These are phyloP conservation scores for Thalassophryne amazonica DNA, from an alignment of 2,797 vertebrate species.

Conservation along the genomic window DNA sequence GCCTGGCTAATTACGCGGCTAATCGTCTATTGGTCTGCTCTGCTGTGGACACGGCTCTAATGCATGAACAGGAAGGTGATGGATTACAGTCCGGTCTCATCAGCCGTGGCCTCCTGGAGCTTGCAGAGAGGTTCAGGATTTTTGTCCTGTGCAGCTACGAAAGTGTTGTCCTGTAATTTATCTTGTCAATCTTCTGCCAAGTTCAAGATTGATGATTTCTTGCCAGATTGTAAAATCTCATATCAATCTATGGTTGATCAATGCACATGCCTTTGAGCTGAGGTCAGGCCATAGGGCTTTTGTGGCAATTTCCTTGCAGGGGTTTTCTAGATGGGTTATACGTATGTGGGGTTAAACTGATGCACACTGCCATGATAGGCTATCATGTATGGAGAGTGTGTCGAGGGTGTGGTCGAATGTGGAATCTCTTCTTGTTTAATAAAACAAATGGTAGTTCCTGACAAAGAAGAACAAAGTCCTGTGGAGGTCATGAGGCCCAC, in stretches of 20 bases:
- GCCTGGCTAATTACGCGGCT: conserved; percentile 69
- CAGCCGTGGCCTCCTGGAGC: conserved; percentile 21
- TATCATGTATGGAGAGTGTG: no score
- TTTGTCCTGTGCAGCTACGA: conserved; percentile 12
- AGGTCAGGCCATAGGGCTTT: no score
- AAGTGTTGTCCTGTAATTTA: conserved; percentile 20
- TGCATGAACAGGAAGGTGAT: conserved; percentile 56
- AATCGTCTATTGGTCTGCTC: conserved; percentile 62
- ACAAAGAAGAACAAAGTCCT: no score
- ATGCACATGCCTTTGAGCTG: no score
- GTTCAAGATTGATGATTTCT: conserved; percentile 48
- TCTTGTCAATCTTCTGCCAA: conserved; percentile 25
- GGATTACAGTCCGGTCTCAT: conserved; percentile 48
- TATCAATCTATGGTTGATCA: conserved; percentile 24
- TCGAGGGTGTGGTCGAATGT: no score
- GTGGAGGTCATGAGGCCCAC: no score
- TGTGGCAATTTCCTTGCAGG: no score
- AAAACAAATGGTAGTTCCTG: no score
- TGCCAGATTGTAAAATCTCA: conserved; percentile 32
- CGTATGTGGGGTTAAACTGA: no score
- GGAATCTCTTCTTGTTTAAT: no score
- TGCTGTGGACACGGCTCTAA: conserved; percentile 47
- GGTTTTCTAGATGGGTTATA: no score
- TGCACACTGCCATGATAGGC: no score
- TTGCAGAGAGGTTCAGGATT: conserved; percentile 20